Conservation (phyloP, 2,888 invertebrate genomes). For the Subacronicta megacephala region DNA sequence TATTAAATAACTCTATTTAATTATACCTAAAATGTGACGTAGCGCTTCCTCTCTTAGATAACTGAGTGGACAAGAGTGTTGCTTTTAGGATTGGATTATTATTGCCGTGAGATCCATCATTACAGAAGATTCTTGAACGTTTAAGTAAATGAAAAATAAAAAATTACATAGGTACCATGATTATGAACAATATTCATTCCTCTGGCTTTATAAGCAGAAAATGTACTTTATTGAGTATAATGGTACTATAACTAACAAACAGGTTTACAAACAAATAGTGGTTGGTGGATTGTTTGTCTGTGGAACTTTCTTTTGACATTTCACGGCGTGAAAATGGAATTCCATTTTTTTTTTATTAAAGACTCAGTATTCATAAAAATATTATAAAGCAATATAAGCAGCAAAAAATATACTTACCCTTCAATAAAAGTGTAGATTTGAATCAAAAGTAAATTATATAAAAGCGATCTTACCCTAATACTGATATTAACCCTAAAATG, state of each 20-base stretch:
- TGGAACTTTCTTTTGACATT: conserved; percentile 33
- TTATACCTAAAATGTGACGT: conserved; percentile 23
- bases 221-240: conserved; percentile 22
- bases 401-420: conserved; percentile 29
- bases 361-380: conserved; percentile 1
- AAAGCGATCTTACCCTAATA: conserved; percentile 57
- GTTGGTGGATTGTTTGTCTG: conserved; percentile 40
- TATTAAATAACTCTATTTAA: conserved; percentile 11
- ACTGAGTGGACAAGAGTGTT: conserved; percentile 11
- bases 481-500: conserved; percentile 49
- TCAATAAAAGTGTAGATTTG: conserved; percentile 22
- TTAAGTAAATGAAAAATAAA: conserved; percentile 9
- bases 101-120: conserved; percentile 7
- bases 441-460: conserved; percentile 41
- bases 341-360: conserved; percentile 2
- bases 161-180: conserved; percentile 10
- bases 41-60: conserved; percentile 17
- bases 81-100: conserved; percentile 15
- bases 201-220: conserved; percentile 50
- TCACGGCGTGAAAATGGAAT: conserved; percentile 28
- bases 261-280: conserved; percentile 24
- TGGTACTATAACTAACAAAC: conserved; percentile 18
- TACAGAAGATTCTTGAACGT: conserved; percentile 10
- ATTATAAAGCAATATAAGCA: conserved; percentile 28
- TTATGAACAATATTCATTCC: conserved; percentile 41